Evolutionary conservation across 2,113 vertebrate genomes (phyloP).

Genomic region (Actinemys pallida): DNA sequence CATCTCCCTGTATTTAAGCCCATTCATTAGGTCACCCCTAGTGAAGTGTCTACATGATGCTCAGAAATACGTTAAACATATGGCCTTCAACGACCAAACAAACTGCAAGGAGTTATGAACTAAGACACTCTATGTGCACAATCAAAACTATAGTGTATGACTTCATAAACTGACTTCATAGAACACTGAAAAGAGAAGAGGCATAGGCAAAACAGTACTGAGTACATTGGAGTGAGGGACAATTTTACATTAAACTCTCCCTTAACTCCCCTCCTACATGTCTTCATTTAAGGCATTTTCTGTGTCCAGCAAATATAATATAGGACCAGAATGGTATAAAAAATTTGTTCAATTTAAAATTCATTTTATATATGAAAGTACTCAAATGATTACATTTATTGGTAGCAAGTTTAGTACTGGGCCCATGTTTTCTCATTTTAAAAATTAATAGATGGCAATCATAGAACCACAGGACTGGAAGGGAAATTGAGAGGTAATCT

Average conservation of each 20-base stretch:
- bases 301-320: not conserved
- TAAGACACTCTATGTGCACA: not conserved
- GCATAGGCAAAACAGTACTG: not conserved
- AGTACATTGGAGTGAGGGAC: not conserved
- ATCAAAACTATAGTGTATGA: not conserved
- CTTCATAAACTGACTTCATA: not conserved
- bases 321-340: not conserved
- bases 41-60: not conserved
- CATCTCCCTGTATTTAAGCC: not conserved
- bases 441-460: too few relatives aligned
- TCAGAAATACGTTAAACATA: not conserved
- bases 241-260: not conserved
- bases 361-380: not conserved
- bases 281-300: not conserved
- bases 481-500: too few relatives aligned
- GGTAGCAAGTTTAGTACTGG: too few relatives aligned
- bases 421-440: too few relatives aligned
- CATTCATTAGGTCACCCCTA: not conserved
- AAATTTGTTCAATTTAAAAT: not conserved
- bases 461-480: too few relatives aligned
- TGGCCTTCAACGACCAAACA: not conserved
- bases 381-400: not conserved
- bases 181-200: too few relatives aligned
- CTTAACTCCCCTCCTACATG: not conserved
- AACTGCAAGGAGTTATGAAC: constrained; percentile 10